These are phyloP conservation scores for Hanleya hanleyi DNA, from an alignment of 2,888 invertebrate genomes.

Conservation along the genomic window DNA sequence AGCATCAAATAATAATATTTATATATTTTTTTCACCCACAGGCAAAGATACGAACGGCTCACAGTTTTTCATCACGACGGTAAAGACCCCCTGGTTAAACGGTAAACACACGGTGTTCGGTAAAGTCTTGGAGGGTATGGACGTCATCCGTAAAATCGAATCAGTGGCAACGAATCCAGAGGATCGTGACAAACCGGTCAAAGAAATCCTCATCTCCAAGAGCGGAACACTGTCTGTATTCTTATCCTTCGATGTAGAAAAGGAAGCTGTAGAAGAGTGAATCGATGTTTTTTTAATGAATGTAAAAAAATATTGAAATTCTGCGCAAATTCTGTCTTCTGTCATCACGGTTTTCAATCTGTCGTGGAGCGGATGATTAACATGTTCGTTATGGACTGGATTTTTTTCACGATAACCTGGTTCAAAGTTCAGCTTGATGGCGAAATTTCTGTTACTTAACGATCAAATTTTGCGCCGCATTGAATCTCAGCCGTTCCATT, in stretches of 20 bases:
- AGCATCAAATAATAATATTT: no score
- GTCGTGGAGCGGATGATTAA: no score
- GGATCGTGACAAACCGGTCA: conserved; percentile 79
- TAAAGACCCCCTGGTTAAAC: conserved; percentile 90
- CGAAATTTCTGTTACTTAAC: no score
- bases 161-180: conserved; percentile 81
- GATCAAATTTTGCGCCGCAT: no score
- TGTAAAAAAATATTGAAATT: no score
- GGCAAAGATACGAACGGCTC: conserved; percentile 94
- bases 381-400: no score
- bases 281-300: not conserved
- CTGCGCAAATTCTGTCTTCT: no score
- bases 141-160: conserved; percentile 87
- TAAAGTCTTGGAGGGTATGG: conserved; percentile 85
- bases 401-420: no score
- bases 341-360: no score
- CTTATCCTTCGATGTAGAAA: conserved; percentile 45
- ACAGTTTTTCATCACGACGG: conserved; percentile 95
- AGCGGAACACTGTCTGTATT: conserved; percentile 77
- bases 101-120: conserved; percentile 92
- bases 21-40: conserved; percentile 69
- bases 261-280: conserved; percentile 6
- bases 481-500: no score
- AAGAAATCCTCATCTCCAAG: conserved; percentile 81
- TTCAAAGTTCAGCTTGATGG: no score